Evolutionary conservation across 2,797 vertebrate genomes (phyloP).

Genomic region (Bryconaethiops microstoma): DNA sequence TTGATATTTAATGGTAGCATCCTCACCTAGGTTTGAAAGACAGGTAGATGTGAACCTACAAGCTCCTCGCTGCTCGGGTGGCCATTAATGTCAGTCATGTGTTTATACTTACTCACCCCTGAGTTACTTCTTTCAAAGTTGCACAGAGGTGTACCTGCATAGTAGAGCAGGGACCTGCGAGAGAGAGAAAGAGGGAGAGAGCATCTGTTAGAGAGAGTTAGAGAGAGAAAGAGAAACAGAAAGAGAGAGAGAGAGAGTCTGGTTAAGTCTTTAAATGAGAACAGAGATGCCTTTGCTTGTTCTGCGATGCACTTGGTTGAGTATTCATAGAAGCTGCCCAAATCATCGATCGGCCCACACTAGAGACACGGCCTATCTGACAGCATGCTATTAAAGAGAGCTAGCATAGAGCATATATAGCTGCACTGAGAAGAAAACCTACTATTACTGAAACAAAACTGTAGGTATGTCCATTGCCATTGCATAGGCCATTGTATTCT

Average conservation of each 20-base stretch:
- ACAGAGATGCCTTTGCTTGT: slow-evolving; percentile 38
- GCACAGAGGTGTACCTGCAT: background rate
- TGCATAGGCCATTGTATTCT: background rate
- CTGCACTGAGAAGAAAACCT: slow-evolving; percentile 36
- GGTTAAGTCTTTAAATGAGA: slow-evolving; percentile 38
- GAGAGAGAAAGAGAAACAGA: background rate
- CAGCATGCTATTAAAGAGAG: slow-evolving; percentile 51
- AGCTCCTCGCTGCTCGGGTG: background rate
- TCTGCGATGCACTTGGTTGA: slow-evolving; percentile 48
- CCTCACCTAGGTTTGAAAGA: background rate
- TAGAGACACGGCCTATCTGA: slow-evolving; percentile 39
- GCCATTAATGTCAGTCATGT: slow-evolving; percentile 8
- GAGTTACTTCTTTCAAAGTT: background rate
- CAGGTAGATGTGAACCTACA: background rate
- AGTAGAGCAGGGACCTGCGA: slow-evolving; percentile 10
- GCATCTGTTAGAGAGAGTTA: background rate
- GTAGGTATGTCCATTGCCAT: slow-evolving; percentile 18
- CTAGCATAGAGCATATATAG: slow-evolving; percentile 30
- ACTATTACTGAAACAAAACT: slow-evolving; percentile 44
- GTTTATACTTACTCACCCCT: background rate
- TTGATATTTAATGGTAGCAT: background rate
- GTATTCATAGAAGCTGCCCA: slow-evolving; percentile 53
- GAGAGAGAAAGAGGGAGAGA: background rate
- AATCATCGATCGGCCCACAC: slow-evolving; percentile 41
- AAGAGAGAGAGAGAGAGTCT: slow-evolving; percentile 5